Percentiles rank a stretch among this genome's conserved stretches.
phyloP scores from a whole-genome alignment of 1,140 invertebrate species.

The Hestina assimilis region DNA sequence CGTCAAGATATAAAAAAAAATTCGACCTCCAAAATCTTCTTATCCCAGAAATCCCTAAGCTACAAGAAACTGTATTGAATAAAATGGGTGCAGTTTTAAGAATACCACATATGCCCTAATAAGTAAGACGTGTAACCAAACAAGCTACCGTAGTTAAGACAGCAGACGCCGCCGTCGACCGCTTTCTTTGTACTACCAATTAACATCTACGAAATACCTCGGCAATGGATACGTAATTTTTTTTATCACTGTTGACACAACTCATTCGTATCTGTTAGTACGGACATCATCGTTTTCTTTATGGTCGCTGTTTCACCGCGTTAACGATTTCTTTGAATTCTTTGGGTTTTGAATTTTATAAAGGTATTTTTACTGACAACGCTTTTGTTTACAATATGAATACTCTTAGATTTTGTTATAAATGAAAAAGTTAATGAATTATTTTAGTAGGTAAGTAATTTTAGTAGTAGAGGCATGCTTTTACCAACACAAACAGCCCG shows the following conservation, averaged over 20 bases:
- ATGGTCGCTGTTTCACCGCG: conserved; percentile 12
- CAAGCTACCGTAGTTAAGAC: conserved; percentile 45
- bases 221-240: conserved; percentile 25
- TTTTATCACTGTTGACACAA: conserved; percentile 35
- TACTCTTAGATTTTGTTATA: too few relatives aligned
- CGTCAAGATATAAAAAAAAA: too few relatives aligned
- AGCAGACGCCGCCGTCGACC: conserved; percentile 27
- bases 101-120: not conserved
- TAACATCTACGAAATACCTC: conserved; percentile 39
- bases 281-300: conserved; percentile 27
- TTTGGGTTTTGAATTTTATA: too few relatives aligned
- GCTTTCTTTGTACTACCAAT: conserved; percentile 46
- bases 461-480: too few relatives aligned
- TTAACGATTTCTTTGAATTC: not conserved
- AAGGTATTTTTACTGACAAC: too few relatives aligned
- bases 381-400: too few relatives aligned
- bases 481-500: too few relatives aligned
- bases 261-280: conserved; percentile 29
- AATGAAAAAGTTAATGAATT: too few relatives aligned
- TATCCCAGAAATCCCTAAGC: not conserved
- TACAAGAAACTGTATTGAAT: not conserved
- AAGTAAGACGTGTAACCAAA: conserved; percentile 26
- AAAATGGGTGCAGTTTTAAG: not conserved
- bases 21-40: too few relatives aligned
- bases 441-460: too few relatives aligned